Conservation (phyloP, 2,113 vertebrate species). For the Turdus rufiventris region DNA sequence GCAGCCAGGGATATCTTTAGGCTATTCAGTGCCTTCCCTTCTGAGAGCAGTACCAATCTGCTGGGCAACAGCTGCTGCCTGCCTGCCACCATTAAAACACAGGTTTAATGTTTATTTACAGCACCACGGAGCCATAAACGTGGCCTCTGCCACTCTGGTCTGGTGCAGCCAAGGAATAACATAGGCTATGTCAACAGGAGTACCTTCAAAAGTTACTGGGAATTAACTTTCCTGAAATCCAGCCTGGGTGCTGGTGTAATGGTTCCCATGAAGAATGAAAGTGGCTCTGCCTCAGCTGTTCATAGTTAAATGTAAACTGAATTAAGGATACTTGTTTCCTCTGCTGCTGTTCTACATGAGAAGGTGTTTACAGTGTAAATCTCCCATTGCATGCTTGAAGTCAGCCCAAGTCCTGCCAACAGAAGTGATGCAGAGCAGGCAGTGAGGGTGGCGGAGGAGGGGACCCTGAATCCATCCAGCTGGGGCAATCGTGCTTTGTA, state of each 20-base stretch:
- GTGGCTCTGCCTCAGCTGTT: not conserved
- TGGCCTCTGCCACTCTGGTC: not conserved
- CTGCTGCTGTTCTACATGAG: not conserved
- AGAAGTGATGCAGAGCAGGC: not conserved
- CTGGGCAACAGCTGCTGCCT: constrained; percentile 25
- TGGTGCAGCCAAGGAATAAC: not conserved
- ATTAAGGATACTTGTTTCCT: not conserved
- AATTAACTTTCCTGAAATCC: not conserved
- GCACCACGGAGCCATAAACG: not conserved
- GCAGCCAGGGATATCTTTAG: not conserved
- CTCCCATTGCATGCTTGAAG: not conserved
- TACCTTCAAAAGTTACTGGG: not conserved
- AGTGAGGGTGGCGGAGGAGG: not conserved
- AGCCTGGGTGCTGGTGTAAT: not conserved
- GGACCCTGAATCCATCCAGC: not conserved
- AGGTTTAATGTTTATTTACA: not conserved
- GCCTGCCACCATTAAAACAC: not conserved
- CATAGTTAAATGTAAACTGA: not conserved
- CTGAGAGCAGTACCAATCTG: not conserved
- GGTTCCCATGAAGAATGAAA: not conserved
- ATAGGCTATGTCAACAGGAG: accelerated
- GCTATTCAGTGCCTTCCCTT: not conserved
- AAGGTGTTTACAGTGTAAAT: accelerated
- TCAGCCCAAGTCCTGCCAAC: accelerated
- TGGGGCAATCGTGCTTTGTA: not conserved